Conservation (phyloP, 1,140 invertebrate species). For the Lordiphosa stackelbergi region DNA sequence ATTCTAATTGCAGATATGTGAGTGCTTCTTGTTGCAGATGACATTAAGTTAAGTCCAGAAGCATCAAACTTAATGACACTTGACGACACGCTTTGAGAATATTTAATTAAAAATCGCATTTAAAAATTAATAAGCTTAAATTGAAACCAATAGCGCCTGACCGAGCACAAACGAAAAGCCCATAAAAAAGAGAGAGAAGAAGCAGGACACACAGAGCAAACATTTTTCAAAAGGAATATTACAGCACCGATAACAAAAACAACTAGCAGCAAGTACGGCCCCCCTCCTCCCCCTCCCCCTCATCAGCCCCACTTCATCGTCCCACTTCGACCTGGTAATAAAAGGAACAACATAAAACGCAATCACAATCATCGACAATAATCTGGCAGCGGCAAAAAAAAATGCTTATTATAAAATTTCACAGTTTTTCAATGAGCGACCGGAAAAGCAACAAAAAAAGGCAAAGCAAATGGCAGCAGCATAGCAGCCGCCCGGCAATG, state of each 20-base stretch:
- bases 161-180: conserved; percentile 43
- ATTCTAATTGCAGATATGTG: not conserved
- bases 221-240: conserved; percentile 72
- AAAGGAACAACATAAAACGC: conserved; percentile 75
- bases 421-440: conserved; percentile 76
- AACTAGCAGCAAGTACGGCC: conserved; percentile 18
- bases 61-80: conserved; percentile 44
- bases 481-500: conserved; percentile 55
- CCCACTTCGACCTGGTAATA: conserved; percentile 44
- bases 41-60: conserved; percentile 5
- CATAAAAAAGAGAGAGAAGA: conserved; percentile 17
- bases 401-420: conserved; percentile 77
- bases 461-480: conserved; percentile 19
- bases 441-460: conserved; percentile 25
- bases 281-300: not conserved
- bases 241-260: conserved; percentile 46
- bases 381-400: conserved; percentile 66
- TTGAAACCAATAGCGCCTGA: conserved; percentile 69
- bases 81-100: conserved; percentile 64
- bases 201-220: conserved; percentile 43
- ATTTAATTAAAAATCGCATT: conserved; percentile 75
- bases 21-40: not conserved
- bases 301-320: not conserved
- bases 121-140: conserved; percentile 74
- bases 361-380: conserved; percentile 77